phyloP scores from a whole-genome alignment of 1,140 invertebrate genomes.

The Pogonomyrmex barbatus region DNA sequence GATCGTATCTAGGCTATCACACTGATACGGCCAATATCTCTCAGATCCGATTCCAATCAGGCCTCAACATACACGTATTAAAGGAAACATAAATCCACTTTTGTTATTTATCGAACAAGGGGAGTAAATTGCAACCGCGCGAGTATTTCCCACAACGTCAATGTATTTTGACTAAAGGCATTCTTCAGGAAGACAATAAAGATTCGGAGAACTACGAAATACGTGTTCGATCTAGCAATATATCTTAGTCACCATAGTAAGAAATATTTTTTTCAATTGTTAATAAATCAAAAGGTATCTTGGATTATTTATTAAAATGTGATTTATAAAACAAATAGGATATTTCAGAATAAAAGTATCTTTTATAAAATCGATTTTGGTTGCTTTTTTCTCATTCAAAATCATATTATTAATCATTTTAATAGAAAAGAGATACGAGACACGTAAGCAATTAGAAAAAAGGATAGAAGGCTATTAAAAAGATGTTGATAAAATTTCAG shows the following conservation, averaged over 20 bases:
- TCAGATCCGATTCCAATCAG: constrained; percentile 40
- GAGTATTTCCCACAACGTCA: constrained; percentile 3
- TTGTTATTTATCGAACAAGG: constrained; percentile 44
- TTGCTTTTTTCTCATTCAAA: not conserved
- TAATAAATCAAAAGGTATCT: not conserved
- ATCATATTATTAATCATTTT: not conserved
- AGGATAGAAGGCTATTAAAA: not conserved
- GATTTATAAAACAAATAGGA: not conserved
- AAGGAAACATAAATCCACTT: constrained; percentile 45
- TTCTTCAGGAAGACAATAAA: not conserved
- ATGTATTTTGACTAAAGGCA: not conserved
- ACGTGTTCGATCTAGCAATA: not conserved
- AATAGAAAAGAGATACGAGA: not conserved
- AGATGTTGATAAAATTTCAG: not conserved
- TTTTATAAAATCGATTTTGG: not conserved
- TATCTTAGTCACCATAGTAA: not conserved
- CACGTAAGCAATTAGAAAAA: not conserved
- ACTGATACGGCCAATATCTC: constrained; percentile 35
- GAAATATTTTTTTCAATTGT: not conserved
- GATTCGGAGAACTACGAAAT: not conserved
- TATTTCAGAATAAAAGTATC: not conserved
- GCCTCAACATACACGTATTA: constrained; percentile 18
- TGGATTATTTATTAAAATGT: not conserved
- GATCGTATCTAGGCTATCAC: constrained; percentile 57
- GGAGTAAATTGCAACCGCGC: constrained; percentile 26